Evolutionary conservation across 2,113 vertebrate species (phyloP).

Genomic region (Rhinopomastus cyanomelas): DNA sequence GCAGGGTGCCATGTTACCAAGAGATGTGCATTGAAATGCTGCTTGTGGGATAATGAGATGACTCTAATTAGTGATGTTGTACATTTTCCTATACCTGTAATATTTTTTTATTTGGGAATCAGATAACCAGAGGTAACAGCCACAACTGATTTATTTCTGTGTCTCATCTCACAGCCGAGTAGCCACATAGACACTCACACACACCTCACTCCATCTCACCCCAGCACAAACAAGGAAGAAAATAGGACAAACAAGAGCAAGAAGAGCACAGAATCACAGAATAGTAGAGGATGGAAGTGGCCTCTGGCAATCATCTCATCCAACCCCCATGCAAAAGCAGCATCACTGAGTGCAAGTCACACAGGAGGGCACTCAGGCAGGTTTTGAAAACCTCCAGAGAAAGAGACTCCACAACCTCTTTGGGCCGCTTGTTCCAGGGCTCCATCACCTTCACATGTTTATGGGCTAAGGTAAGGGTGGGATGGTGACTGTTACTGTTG

Average conservation of each 20-base stretch:
- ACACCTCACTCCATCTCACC: background rate
- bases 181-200: background rate
- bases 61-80: background rate
- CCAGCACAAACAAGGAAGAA: background rate
- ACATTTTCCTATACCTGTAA: background rate
- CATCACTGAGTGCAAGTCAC: too few relatives aligned
- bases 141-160: background rate
- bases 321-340: too few relatives aligned
- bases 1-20: background rate
- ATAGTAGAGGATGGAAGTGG: too few relatives aligned
- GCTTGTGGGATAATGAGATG: background rate
- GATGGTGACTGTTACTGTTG: background rate
- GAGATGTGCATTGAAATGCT: background rate
- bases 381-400: too few relatives aligned
- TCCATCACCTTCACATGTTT: too few relatives aligned
- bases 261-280: too few relatives aligned
- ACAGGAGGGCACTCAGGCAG: too few relatives aligned
- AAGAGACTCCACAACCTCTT: too few relatives aligned
- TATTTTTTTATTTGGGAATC: background rate
- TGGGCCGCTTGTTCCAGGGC: too few relatives aligned
- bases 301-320: too few relatives aligned
- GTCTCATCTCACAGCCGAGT: background rate
- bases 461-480: background rate
- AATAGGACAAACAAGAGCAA: background rate
- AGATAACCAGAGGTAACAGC: background rate